Percentiles rank a stretch among this genome's conserved stretches.
Evolutionary conservation across 1,140 invertebrate species (phyloP).

Genomic region (Heliconius eleuchia): DNA sequence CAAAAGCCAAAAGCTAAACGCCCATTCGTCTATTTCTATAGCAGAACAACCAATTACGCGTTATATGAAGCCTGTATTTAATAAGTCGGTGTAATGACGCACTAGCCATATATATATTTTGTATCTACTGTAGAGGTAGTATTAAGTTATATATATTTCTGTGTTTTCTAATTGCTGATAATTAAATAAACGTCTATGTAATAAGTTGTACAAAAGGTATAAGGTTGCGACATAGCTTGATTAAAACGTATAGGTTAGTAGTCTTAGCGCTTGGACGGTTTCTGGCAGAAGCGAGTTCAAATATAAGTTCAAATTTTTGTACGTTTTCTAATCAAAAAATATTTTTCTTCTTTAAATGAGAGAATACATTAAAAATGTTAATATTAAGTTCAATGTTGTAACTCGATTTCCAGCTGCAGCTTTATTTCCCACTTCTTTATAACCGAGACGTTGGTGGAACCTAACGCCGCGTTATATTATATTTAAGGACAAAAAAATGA

Average conservation of each 20-base stretch:
- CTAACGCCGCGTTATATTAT: neutral
- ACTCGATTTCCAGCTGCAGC: too few relatives aligned
- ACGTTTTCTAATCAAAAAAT: neutral
- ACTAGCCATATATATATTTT: neutral
- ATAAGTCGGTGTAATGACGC: constrained; percentile 2
- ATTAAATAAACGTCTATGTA: too few relatives aligned
- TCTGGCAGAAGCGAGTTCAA: too few relatives aligned
- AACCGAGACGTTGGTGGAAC: neutral
- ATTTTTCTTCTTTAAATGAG: too few relatives aligned
- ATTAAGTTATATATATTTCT: neutral
- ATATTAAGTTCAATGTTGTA: too few relatives aligned
- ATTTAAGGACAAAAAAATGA: neutral
- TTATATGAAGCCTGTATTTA: neutral
- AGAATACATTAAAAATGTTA: too few relatives aligned
- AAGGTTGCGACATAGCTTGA: neutral
- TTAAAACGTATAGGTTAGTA: too few relatives aligned
- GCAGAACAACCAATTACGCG: constrained; percentile 7
- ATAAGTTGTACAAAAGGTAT: too few relatives aligned
- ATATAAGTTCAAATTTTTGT: neutral
- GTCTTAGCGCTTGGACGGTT: too few relatives aligned
- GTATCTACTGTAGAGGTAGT: neutral
- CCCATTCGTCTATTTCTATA: neutral
- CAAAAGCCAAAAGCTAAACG: constrained; percentile 10
- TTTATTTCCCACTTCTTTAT: too few relatives aligned
- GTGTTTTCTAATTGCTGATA: too few relatives aligned